These are phyloP conservation scores for Lonchura striata DNA, from an alignment of 2,113 vertebrate species.

Conservation along the genomic window DNA sequence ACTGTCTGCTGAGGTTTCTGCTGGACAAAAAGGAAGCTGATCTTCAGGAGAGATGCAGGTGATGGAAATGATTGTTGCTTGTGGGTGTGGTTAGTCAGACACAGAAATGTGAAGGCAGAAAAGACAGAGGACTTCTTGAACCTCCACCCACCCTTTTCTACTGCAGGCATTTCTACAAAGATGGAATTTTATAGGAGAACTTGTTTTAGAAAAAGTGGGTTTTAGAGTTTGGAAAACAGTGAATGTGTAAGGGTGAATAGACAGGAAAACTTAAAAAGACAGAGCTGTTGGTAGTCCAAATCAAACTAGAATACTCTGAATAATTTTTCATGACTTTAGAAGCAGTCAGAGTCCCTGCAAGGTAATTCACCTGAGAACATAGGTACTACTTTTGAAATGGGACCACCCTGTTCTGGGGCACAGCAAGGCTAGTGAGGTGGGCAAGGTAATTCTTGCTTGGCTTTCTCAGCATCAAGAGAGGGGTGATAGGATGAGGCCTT, in stretches of 20 bases:
- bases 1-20: not conserved
- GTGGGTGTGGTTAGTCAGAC: not conserved
- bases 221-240: not conserved
- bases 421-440: not conserved
- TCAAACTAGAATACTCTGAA: not conserved
- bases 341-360: not conserved
- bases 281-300: not conserved
- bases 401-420: not conserved
- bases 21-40: not conserved
- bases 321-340: not conserved
- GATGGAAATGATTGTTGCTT: not conserved
- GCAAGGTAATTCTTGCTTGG: not conserved
- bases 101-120: not conserved
- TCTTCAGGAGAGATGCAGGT: not conserved
- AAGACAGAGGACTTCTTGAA: not conserved
- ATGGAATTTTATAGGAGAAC: not conserved
- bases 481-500: not conserved
- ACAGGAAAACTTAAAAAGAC: not conserved
- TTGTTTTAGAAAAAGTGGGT: not conserved
- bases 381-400: not conserved
- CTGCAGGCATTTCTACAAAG: not conserved
- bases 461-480: not conserved
- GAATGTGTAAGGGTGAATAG: fast-evolving
- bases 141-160: not conserved
- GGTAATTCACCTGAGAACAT: not conserved